These are phyloP conservation scores for Sceliomorpha sp. DNA, from an alignment of 2,888 invertebrate species.

Conservation along the genomic window DNA sequence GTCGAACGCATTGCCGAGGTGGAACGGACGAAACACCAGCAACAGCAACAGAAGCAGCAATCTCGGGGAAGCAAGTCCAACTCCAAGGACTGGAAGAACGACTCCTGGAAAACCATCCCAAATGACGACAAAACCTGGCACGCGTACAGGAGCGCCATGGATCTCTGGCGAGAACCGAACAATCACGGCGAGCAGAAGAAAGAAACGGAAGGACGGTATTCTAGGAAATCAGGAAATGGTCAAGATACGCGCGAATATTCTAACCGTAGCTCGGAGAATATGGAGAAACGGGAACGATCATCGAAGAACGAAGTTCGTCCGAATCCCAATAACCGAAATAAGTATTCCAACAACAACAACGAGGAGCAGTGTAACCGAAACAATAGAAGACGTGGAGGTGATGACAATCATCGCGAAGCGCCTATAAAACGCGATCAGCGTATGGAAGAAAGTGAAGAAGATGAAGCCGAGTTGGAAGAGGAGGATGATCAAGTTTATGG, in stretches of 20 bases:
- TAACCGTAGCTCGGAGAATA: slow-evolving; percentile 58
- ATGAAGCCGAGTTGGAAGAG: slow-evolving; percentile 68
- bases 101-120: slow-evolving; percentile 77
- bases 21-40: slow-evolving; percentile 71
- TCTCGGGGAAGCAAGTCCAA: slow-evolving; percentile 67
- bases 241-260: slow-evolving; percentile 59
- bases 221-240: slow-evolving; percentile 52
- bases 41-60: slow-evolving; percentile 69
- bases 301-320: slow-evolving; percentile 65
- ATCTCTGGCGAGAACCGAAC: slow-evolving; percentile 78
- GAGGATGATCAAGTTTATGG: slow-evolving; percentile 69
- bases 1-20: slow-evolving; percentile 66
- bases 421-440: slow-evolving; percentile 56
- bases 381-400: slow-evolving; percentile 28
- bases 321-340: slow-evolving; percentile 59
- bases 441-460: slow-evolving; percentile 70
- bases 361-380: slow-evolving; percentile 52
- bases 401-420: slow-evolving; percentile 55
- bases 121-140: slow-evolving; percentile 79
- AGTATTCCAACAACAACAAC: slow-evolving; percentile 42
- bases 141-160: slow-evolving; percentile 78
- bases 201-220: slow-evolving; percentile 57
- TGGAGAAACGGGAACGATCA: slow-evolving; percentile 51
- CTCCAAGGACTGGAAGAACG: slow-evolving; percentile 75
- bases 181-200: slow-evolving; percentile 61